Base-by-base conservation (phyloP, 2,113 vertebrate genomes). In the Oxyruncus cristatus region DNA sequence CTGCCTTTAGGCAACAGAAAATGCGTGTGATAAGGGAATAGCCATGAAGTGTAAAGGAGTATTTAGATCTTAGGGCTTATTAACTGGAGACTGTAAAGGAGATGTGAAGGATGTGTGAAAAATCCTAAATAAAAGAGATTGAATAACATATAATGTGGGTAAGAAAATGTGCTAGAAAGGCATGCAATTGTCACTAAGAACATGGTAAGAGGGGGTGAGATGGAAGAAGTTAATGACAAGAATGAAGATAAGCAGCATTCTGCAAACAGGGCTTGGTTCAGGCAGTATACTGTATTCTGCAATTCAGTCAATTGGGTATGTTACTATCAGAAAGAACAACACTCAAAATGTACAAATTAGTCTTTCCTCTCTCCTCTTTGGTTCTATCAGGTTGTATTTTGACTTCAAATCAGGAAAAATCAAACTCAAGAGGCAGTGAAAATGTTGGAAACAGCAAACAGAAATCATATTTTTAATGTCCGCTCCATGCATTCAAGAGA, bases 41-140 rank as follows among this genome's bases (percentile, higher is more conserved):
- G 78, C 93, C 96, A 91, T 93, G 94, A 98, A 97, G 79, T 96
- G 86, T 89, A 97, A 92, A 97, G 92, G 87, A 82, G 22, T 90
- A 83, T 97, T 97, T 97, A 97, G 93, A 92, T 96, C 95, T 97
- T 97, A 97, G 76, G 0, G 2, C 73, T 94, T 96, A 96, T 91
- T 97, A 95, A 97, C 94, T 95, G 74, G 71, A 97, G 83, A 90
- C 93, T 95, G 85, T 74, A 97, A 97, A 97, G 92, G 76, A 97
- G 91, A 97, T 95, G 90, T 93, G 95, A 97, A 97, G 94, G 88
- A 96, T 95, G 93, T 97, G 97, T 97, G 96, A 97, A 97, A 98
- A 97, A 96, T 94, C 53, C 85, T 94, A 95, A 96, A 97, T 95
- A 96, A 97, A 97, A 96, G 82, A 96, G 42, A 18, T 87, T 28